Evolutionary conservation across 1,140 invertebrate species (phyloP).

Genomic region (Nasonia giraulti): DNA sequence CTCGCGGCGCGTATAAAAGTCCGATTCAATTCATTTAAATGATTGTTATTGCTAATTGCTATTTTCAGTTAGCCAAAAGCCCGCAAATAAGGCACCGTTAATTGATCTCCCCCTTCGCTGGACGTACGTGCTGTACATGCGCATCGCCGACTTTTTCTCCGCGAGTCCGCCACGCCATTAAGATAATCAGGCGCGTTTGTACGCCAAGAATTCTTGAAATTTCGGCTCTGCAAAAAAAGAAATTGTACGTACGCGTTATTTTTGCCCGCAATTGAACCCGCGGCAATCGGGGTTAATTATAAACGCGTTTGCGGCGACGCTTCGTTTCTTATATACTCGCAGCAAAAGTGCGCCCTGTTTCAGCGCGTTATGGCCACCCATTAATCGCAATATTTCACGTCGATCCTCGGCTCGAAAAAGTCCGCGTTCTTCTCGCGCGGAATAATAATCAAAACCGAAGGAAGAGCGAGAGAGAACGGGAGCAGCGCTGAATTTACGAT

Average conservation of each 20-base stretch:
- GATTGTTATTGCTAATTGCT: constrained; percentile 34
- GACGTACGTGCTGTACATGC: not conserved
- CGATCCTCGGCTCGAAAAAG: not conserved
- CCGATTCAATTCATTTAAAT: not conserved
- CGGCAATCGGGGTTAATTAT: not conserved
- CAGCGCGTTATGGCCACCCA: no score
- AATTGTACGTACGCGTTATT: not conserved
- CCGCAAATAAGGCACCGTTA: constrained; percentile 6
- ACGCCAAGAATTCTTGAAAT: not conserved
- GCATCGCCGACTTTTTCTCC: constrained; percentile 4
- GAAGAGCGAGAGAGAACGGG: not conserved
- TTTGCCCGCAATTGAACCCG: no score
- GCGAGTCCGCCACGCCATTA: not conserved
- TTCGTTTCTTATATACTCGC: no score
- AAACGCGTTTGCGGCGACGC: not conserved
- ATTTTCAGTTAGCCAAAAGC: constrained; percentile 18
- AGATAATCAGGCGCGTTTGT: constrained; percentile 31
- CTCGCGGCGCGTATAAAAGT: no score
- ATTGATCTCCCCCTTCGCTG: not conserved
- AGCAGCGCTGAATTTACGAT: not conserved
- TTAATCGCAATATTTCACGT: no score
- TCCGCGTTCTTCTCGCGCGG: not conserved
- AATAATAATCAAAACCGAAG: constrained; percentile 2
- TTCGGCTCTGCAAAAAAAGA: not conserved
- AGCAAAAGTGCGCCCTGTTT: no score